These are phyloP conservation scores for Philhelius pedissequus DNA, from an alignment of 2,888 invertebrate genomes.

Conservation along the genomic window DNA sequence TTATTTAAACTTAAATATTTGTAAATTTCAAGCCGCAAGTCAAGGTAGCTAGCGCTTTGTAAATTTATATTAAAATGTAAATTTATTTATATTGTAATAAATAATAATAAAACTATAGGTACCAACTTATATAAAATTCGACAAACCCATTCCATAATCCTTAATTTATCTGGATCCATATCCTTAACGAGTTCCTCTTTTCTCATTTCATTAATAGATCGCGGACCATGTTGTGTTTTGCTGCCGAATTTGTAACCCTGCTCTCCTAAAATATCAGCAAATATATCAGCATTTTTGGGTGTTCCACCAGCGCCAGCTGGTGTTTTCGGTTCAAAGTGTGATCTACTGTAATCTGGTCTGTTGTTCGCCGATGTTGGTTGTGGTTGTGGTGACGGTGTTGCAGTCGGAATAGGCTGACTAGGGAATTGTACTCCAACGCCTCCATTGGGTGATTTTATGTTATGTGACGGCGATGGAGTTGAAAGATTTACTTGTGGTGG, in stretches of 20 bases:
- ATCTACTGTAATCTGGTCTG: slow-evolving; percentile 83
- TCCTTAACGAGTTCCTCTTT: slow-evolving; percentile 91
- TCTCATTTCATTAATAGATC: slow-evolving; percentile 95
- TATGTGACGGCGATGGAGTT: slow-evolving; percentile 74
- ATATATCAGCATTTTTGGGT: slow-evolving; percentile 83
- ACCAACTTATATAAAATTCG: not conserved
- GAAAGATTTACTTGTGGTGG: slow-evolving; percentile 57
- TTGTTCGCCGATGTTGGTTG: slow-evolving; percentile 33
- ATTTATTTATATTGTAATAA: no score
- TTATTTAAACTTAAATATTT: no score
- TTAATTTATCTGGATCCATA: slow-evolving; percentile 95
- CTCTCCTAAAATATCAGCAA: slow-evolving; percentile 93
- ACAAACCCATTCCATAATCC: slow-evolving; percentile 88
- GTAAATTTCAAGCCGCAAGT: no score
- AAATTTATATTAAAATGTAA: no score
- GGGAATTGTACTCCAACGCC: slow-evolving; percentile 52
- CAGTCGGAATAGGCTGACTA: slow-evolving; percentile 59
- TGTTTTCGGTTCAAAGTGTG: slow-evolving; percentile 83
- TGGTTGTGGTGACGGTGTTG: slow-evolving; percentile 51
- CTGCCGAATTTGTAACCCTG: slow-evolving; percentile 92
- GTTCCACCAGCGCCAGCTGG: slow-evolving; percentile 68
- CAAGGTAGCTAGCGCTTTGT: no score
- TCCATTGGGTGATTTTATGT: slow-evolving; percentile 70
- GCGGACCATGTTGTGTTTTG: slow-evolving; percentile 86
- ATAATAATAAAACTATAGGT: slow-evolving; percentile 1